These are phyloP conservation scores for Harlomillsia oculata DNA, from an alignment of 1,140 invertebrate species.

Conservation along the genomic window DNA sequence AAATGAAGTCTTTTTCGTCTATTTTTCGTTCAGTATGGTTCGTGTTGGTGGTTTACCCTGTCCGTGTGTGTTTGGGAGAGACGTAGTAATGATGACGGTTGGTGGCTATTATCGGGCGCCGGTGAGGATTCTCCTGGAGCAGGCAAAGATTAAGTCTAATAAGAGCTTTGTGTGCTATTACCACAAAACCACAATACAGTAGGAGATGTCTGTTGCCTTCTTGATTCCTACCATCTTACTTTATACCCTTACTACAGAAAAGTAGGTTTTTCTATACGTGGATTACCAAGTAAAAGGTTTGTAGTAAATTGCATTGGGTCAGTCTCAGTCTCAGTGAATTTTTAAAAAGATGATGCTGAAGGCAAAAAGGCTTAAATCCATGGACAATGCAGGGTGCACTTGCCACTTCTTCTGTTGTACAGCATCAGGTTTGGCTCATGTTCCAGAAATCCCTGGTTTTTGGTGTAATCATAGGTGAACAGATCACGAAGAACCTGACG, in stretches of 20 bases:
- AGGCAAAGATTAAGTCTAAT: not conserved
- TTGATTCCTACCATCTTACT: constrained; percentile 10
- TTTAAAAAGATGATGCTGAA: not conserved
- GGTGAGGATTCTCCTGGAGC: constrained; percentile 2
- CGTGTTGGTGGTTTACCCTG: not conserved
- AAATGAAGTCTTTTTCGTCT: not conserved
- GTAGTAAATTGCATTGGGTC: not conserved
- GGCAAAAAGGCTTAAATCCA: not conserved
- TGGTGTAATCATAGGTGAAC: not conserved
- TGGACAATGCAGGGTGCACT: not conserved
- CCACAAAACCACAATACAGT: not conserved
- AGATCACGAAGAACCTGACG: constrained; percentile 2
- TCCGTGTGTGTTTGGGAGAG: not conserved
- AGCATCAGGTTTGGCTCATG: not conserved
- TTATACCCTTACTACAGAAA: constrained; percentile 4
- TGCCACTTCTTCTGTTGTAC: not conserved
- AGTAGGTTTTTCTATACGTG: not conserved
- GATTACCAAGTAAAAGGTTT: not conserved
- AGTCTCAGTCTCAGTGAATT: not conserved
- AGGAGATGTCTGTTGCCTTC: no score
- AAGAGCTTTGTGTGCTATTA: not conserved
- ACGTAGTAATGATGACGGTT: constrained; percentile 13
- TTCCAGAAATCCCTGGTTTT: not conserved
- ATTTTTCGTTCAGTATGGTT: not conserved
- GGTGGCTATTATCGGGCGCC: constrained; percentile 14